phyloP scores from a whole-genome alignment of 2,113 vertebrate species.

The Spea multiplicata region DNA sequence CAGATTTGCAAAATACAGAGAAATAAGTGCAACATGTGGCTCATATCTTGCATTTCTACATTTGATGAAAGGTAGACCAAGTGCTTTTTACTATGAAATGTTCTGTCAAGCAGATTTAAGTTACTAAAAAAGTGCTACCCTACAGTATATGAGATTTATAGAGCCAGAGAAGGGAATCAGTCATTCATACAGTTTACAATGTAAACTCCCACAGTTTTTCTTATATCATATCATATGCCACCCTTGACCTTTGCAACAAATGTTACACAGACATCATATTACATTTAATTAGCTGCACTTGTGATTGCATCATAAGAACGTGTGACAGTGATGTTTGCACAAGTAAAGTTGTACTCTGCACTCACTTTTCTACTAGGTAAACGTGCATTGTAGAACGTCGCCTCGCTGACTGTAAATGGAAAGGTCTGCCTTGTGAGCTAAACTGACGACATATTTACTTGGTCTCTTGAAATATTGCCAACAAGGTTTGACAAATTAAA shows the following conservation, averaged over 20 bases:
- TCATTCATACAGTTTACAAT: too few relatives aligned
- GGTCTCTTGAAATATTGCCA: neutral
- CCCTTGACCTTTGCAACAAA: neutral
- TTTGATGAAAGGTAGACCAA: too few relatives aligned
- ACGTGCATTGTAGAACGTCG: neutral
- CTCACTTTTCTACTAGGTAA: neutral
- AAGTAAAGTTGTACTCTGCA: neutral
- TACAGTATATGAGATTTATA: too few relatives aligned
- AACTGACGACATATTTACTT: neutral
- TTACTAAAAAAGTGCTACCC: too few relatives aligned
- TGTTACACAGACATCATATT: neutral
- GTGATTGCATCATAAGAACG: neutral
- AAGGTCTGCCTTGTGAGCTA: neutral
- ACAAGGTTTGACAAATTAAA: conserved; percentile 15
- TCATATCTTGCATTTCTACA: too few relatives aligned
- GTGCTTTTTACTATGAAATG: too few relatives aligned
- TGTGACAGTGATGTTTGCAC: neutral
- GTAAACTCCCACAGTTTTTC: too few relatives aligned
- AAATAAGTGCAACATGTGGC: too few relatives aligned
- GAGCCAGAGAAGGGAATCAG: too few relatives aligned
- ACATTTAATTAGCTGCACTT: neutral
- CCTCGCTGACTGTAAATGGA: neutral
- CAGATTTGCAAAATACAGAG: too few relatives aligned
- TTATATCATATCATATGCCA: too few relatives aligned
- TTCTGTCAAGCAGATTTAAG: too few relatives aligned